A percentile compares a stretch with the other conserved stretches of the same genome.
Conservation (phyloP, 2,113 vertebrate genomes). For the Capreolus pygargus region DNA sequence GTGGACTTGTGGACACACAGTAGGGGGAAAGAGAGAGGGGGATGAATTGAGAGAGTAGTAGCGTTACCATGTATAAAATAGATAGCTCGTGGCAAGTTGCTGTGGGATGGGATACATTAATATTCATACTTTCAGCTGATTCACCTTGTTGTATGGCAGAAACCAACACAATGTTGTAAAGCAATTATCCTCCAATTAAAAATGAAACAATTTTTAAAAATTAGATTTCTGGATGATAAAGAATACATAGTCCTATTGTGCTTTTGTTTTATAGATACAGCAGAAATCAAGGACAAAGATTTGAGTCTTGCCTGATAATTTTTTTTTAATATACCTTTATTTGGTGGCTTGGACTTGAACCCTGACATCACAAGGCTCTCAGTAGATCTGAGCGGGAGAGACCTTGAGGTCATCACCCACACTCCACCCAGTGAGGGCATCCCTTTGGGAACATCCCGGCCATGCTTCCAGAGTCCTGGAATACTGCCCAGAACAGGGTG, state of each 20-base stretch:
- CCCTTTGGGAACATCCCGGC: constrained; percentile 47
- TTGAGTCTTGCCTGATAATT: neutral
- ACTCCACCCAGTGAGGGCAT: constrained; percentile 39
- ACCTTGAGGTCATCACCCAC: constrained; percentile 17
- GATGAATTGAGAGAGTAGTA: neutral
- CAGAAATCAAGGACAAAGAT: neutral
- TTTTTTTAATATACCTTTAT: neutral
- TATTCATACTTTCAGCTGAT: neutral
- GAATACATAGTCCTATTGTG: neutral
- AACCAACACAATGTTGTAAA: neutral
- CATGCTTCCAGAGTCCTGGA: constrained; percentile 41
- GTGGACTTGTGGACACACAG: neutral
- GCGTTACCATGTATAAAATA: neutral
- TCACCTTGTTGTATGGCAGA: neutral
- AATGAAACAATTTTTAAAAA: neutral
- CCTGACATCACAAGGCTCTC: constrained; percentile 29
- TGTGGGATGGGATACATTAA: neutral
- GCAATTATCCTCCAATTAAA: neutral
- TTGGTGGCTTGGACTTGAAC: neutral
- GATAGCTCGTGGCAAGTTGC: neutral
- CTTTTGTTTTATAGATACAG: neutral
- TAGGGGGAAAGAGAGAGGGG: neutral
- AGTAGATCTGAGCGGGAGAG: constrained; percentile 23
- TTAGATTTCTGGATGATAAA: neutral
- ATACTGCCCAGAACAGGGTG: constrained; percentile 50